Evolutionary conservation across 2,113 vertebrate genomes (phyloP).

Genomic region (Oncorhynchus nerka): DNA sequence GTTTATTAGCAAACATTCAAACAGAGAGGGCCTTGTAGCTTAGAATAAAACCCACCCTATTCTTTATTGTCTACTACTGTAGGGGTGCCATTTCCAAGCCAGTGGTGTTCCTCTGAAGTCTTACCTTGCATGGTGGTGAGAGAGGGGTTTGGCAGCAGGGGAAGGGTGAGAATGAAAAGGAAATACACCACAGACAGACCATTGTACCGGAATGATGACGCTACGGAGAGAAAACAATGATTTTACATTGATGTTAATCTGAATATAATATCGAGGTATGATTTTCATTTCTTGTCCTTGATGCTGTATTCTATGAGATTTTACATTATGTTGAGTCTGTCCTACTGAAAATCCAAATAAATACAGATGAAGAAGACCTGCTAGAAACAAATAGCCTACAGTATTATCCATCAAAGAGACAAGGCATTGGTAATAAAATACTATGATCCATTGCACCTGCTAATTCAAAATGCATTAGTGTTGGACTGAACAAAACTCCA

Average conservation of each 20-base stretch:
- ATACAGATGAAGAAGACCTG: no score
- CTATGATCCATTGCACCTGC: no score
- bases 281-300: neutral
- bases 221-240: constrained; percentile 41
- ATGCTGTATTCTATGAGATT: neutral
- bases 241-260: neutral
- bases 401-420: no score
- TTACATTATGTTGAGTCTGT: neutral
- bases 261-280: neutral
- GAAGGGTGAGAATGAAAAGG: constrained; percentile 64
- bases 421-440: no score
- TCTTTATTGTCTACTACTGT: no score
- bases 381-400: no score
- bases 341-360: no score
- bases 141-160: constrained; percentile 59
- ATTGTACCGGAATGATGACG: constrained; percentile 65
- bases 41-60: no score
- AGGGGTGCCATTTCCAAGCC: no score
- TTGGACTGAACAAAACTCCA: neutral
- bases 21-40: no score
- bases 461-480: neutral
- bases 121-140: constrained; percentile 59
- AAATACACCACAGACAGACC: constrained; percentile 71
- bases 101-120: neutral
- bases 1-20: no score